Evolutionary conservation across 2,113 vertebrate species (phyloP).

Genomic region (Leptobrachium leishanense): DNA sequence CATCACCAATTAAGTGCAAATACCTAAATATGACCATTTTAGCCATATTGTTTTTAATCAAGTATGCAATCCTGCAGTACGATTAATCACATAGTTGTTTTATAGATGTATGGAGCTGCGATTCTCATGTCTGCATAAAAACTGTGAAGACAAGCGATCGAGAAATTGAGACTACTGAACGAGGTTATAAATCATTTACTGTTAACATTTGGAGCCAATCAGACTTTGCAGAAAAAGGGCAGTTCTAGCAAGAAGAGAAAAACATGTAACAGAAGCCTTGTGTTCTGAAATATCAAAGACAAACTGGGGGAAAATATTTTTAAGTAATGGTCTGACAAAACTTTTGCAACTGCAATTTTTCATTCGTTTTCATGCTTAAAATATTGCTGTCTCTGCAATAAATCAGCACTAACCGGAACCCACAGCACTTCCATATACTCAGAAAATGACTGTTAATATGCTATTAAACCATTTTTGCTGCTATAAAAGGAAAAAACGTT

Average conservation of each 20-base stretch:
- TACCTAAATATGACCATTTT: too few relatives aligned
- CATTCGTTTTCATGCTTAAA: not conserved
- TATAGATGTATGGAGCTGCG: too few relatives aligned
- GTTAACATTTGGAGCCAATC: slow-evolving; percentile 3
- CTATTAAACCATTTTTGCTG: too few relatives aligned
- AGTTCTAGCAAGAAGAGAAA: not conserved
- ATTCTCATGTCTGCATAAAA: not conserved
- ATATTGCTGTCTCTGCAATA: slow-evolving; percentile 8
- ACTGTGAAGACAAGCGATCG: not conserved
- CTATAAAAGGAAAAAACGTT: too few relatives aligned
- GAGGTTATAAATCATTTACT: not conserved
- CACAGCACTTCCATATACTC: not conserved
- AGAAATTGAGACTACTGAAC: not conserved
- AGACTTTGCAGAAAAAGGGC: slow-evolving; percentile 2
- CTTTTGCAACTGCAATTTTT: slow-evolving; percentile 59
- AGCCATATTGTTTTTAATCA: too few relatives aligned
- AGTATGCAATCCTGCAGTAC: too few relatives aligned
- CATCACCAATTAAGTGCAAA: too few relatives aligned
- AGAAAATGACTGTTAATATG: not conserved
- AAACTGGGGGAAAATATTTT: slow-evolving; percentile 63
- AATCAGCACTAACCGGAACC: not conserved
- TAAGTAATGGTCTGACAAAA: slow-evolving; percentile 62
- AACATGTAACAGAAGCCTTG: slow-evolving; percentile 24
- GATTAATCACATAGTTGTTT: too few relatives aligned
- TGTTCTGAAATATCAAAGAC: slow-evolving; percentile 50